phyloP scores from a whole-genome alignment of 1,140 invertebrate genomes.

The Hyles vespertilio region DNA sequence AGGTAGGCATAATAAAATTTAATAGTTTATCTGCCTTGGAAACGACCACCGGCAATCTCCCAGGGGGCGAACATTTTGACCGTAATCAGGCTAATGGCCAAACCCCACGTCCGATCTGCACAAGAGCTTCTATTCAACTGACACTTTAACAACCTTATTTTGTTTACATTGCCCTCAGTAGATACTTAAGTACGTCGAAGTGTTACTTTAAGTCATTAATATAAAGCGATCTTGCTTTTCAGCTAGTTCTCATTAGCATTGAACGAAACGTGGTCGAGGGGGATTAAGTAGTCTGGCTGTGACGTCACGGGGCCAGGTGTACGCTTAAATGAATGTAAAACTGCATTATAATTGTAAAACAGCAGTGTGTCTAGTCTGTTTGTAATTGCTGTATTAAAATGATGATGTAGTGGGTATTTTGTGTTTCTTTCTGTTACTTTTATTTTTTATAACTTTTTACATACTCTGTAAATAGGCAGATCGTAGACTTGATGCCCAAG shows the following conservation, averaged over 20 bases:
- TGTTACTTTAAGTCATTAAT: constrained; percentile 16
- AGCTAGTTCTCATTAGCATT: not conserved
- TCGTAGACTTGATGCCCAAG: too few relatives aligned
- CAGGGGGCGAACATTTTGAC: constrained; percentile 38
- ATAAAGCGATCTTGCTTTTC: constrained; percentile 7
- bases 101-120: constrained; percentile 41
- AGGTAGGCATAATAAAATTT: constrained; percentile 1
- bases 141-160: constrained; percentile 40
- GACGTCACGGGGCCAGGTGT: too few relatives aligned
- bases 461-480: too few relatives aligned
- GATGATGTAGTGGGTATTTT: too few relatives aligned
- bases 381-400: too few relatives aligned
- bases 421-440: too few relatives aligned
- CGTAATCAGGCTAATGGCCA: constrained; percentile 50
- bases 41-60: constrained; percentile 25
- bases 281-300: not conserved
- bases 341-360: too few relatives aligned
- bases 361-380: too few relatives aligned
- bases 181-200: constrained; percentile 19
- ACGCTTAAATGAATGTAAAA: too few relatives aligned
- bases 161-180: constrained; percentile 29
- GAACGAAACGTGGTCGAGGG: not conserved
- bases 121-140: constrained; percentile 38
- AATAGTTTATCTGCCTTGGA: constrained; percentile 5
- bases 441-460: too few relatives aligned